Conservation (phyloP, 2,888 invertebrate species). For the Hemaris fuciformis region DNA sequence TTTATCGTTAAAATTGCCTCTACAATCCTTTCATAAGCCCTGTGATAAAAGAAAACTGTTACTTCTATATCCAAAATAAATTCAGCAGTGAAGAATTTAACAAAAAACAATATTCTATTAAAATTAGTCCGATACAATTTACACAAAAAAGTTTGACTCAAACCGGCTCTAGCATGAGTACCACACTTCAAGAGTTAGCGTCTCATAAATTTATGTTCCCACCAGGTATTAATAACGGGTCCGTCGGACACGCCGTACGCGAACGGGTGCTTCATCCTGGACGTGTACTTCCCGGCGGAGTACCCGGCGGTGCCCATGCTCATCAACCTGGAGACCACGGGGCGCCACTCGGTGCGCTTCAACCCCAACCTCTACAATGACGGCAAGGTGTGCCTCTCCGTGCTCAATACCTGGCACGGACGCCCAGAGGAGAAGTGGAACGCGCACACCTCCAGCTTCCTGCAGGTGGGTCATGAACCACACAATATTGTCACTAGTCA, state of each 20-base stretch:
- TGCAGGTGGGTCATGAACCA: conserved; percentile 79
- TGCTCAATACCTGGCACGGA: conserved; percentile 98
- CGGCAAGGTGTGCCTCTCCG: conserved; percentile 95
- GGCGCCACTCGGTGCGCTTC: conserved; percentile 93
- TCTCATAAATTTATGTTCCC: neutral
- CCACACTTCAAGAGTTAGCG: too few relatives aligned
- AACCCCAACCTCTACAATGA: conserved; percentile 97
- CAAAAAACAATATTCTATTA: too few relatives aligned
- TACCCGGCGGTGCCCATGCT: conserved; percentile 93
- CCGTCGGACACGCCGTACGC: conserved; percentile 96
- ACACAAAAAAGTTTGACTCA: too few relatives aligned
- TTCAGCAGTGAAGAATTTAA: too few relatives aligned
- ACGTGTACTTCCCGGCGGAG: conserved; percentile 93
- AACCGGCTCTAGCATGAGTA: too few relatives aligned
- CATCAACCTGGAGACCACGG: conserved; percentile 95
- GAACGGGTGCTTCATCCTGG: conserved; percentile 95
- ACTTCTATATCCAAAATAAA: too few relatives aligned
- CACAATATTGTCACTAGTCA: too few relatives aligned
- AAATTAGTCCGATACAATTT: too few relatives aligned
- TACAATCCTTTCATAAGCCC: too few relatives aligned
- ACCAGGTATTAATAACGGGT: conserved; percentile 93
- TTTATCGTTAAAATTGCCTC: too few relatives aligned
- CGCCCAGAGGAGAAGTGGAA: conserved; percentile 98
- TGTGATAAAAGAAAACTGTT: too few relatives aligned
- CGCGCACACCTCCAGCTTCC: conserved; percentile 95